Conservation (phyloP, 92 coral and sea anemone species). For the Phymanthus crucifer region DNA sequence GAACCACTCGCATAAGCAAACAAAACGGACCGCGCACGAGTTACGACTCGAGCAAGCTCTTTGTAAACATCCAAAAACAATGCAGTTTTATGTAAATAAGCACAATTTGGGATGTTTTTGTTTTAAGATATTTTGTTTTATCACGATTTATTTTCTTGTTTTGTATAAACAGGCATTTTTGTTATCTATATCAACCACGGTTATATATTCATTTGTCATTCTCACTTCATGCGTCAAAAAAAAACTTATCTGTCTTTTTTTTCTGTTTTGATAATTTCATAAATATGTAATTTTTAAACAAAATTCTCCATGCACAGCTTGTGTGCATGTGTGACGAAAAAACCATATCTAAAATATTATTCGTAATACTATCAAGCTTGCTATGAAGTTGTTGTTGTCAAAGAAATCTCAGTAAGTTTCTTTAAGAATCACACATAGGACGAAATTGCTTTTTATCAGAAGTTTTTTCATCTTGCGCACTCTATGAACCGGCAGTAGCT, state of each 20-base stretch:
- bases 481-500: neutral
- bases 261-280: neutral
- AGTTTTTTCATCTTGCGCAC: neutral
- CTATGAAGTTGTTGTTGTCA: slow-evolving; percentile 1
- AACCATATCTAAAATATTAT: neutral
- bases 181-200: neutral
- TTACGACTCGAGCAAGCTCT: neutral
- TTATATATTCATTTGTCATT: neutral
- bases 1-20: neutral
- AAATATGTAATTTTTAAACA: neutral
- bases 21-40: neutral
- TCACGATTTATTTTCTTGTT: neutral
- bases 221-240: neutral
- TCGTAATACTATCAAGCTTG: slow-evolving; percentile 4
- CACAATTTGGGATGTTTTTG: neutral
- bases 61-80: neutral
- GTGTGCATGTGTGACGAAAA: neutral
- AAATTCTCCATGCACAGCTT: neutral
- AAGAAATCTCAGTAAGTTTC: slow-evolving; percentile 3
- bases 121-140: neutral
- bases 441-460: neutral
- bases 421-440: neutral
- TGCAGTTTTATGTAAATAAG: neutral
- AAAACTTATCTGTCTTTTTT: neutral
- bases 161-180: neutral